Evolutionary conservation across 23 tunicate genomes (phyloP).

Genomic region (Pegea sp.): DNA sequence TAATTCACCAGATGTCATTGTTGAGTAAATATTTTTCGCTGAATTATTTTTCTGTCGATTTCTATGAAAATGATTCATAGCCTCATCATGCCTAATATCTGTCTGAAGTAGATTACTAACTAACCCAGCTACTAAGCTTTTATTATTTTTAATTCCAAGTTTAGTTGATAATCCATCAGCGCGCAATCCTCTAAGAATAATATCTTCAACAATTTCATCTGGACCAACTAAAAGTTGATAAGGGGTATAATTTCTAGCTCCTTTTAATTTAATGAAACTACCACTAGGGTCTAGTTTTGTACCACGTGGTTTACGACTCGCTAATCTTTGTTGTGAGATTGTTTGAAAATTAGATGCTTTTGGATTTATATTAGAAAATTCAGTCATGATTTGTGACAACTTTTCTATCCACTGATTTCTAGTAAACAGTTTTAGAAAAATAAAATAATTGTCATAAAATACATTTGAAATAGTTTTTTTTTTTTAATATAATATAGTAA

Average conservation of each 20-base stretch:
- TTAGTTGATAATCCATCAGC: conserved; percentile 80
- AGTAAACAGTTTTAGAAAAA: too few species aligned
- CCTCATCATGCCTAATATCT: conserved; percentile 24
- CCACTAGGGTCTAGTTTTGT: conserved; percentile 66
- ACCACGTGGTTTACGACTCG: conserved; percentile 68
- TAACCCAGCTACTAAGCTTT: conserved; percentile 24
- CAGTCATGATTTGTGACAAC: too few species aligned
- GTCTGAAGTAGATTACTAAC: conserved; percentile 17
- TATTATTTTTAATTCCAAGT: conserved; percentile 57
- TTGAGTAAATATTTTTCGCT: conserved; percentile 59
- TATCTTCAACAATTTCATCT: conserved; percentile 65
- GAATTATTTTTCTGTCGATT: conserved; percentile 54
- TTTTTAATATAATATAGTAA: too few species aligned
- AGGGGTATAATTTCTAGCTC: conserved; percentile 54
- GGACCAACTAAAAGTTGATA: conserved; percentile 15
- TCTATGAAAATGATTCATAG: conserved; percentile 29
- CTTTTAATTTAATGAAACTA: conserved; percentile 29
- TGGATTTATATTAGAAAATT: too few species aligned
- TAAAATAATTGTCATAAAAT: too few species aligned
- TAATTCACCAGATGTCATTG: conserved; percentile 62
- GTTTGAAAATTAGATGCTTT: too few species aligned
- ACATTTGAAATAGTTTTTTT: too few species aligned
- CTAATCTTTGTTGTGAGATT: conserved; percentile 39
- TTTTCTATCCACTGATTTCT: too few species aligned
- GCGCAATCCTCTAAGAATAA: conserved; percentile 45